Base-by-base conservation (phyloP, 2,888 invertebrate species). In the Caenorhabditis macrosperma region DNA sequence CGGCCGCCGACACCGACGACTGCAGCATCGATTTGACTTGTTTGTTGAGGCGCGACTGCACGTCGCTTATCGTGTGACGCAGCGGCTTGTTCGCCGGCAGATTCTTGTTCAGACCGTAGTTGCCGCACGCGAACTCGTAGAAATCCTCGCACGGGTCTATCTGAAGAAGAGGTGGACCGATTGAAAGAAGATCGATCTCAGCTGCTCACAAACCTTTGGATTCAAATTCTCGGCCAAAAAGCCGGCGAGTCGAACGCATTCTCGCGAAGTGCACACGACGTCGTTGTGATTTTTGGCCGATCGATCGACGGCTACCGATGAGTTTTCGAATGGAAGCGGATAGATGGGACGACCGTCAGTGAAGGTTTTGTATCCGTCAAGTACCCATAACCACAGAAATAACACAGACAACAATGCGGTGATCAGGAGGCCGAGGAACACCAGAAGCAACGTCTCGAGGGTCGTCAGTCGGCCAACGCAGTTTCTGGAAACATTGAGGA, bases 61-160 rank as follows among this genome's bases (percentile, higher is more conserved):
- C 87, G 75, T 89, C 88, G 41, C 83, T 83, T 33, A 88, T 89
- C 24, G 88, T 89, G 69, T 88, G 87, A 38, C 88, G 64, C 10
- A 87, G 78, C 2, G 88, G 88, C 75, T 88, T 87, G 69, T 84
- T 87, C 7, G 88, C 83, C 7, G 87, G 83, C 15, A 90, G 75
- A 68, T 87, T 88, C 44, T 85, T 82, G 63, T 85, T 85, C 33
- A 87, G 64, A 5, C 83, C 87, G 69, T 89, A 90, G 81, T 90
- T 89, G 0, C 89, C 89, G 78, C 89, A 89, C 6, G 88, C 88
- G 69, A 84, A 89, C 48, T 88, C 89, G 77, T 89, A 89, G 61
- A 89, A 90, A 60, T 89, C 88, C 26, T 87, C 85, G 64, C 89
- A 89, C 0, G 89, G 89, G 63, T 89, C 83, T 1, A 85, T 82